Percentiles rank a stretch among this genome's conserved stretches.
Conservation (phyloP, 1,140 invertebrate genomes). For the Lasioglossum albipes region DNA sequence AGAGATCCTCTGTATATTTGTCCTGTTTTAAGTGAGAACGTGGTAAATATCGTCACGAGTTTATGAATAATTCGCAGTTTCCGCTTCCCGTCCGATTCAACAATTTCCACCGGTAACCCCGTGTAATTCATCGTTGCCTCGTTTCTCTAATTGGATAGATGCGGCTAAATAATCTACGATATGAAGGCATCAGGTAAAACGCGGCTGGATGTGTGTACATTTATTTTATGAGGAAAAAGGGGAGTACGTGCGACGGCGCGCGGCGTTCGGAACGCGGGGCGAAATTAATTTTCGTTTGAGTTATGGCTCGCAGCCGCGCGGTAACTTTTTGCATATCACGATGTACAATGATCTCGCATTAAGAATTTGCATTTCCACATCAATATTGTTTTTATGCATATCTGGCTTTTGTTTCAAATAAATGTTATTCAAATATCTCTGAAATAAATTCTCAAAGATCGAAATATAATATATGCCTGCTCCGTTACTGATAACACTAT, state of each 20-base stretch:
- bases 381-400: too few species aligned
- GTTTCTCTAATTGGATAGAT: constrained; percentile 3
- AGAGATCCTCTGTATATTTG: background rate
- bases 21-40: background rate
- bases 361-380: background rate
- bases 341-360: background rate
- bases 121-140: background rate
- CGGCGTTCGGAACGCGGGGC: background rate
- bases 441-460: too few species aligned
- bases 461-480: too few species aligned
- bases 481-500: too few species aligned
- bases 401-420: too few species aligned
- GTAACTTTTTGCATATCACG: background rate
- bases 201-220: background rate
- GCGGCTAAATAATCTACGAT: background rate
- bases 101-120: background rate
- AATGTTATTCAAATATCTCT: too few species aligned
- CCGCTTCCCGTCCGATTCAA: background rate
- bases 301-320: background rate
- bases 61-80: background rate
- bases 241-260: too few species aligned
- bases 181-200: background rate
- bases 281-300: constrained; percentile 12
- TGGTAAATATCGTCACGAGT: background rate
- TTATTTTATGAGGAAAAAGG: background rate